Evolutionary conservation across 2,797 vertebrate species (phyloP), one percentile per base, ranked within the genome.

Genomic region (Harpagifer antarcticus): DNA sequence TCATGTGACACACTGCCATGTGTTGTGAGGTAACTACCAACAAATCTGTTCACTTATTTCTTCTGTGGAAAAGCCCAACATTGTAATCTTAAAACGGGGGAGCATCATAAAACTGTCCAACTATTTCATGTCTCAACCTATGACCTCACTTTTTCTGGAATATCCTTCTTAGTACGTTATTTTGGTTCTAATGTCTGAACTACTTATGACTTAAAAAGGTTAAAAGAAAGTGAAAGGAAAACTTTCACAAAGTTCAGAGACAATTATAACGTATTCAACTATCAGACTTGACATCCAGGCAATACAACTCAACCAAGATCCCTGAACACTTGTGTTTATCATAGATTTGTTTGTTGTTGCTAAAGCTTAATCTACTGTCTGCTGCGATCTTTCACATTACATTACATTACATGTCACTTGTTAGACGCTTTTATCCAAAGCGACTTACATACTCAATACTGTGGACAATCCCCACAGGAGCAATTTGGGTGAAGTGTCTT

Each of bases 111-210:
- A 66, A 55, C 53, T 65, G 44, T 68, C 61, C 67, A 58, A 48
- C 48, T 68, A 69, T 57, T 48, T 58, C 58, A 65, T 1, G 42
- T 59, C 42, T 74, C 40, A 57, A 40, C 52, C 40, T 11, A 20
- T 68, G 60, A 63, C 52, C 27, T 74, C 33, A 60, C 23, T 55
- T 80, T 78, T 56, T 59, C 66, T 40, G 3, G 31, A 48, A 45
- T 62, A 8, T 44, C 42, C 40, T 44, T 15, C 31, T 27, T 5
- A 27, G 47, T 57, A 49, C 7, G 27, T 27, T 27, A 47, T 42
- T 66, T 58, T 7, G 8, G 17, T 33, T 49, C 49, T 43, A 27
- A 14, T 64, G 17, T 43, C 11, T 53, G 11, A 49, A 43, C 1
- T 42, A n/a, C 50, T 65, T 53, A 20, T 27, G 43, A 20, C 20